Base-by-base conservation (phyloP, 2,797 vertebrate genomes). In the Enteromius fasciolatus region DNA sequence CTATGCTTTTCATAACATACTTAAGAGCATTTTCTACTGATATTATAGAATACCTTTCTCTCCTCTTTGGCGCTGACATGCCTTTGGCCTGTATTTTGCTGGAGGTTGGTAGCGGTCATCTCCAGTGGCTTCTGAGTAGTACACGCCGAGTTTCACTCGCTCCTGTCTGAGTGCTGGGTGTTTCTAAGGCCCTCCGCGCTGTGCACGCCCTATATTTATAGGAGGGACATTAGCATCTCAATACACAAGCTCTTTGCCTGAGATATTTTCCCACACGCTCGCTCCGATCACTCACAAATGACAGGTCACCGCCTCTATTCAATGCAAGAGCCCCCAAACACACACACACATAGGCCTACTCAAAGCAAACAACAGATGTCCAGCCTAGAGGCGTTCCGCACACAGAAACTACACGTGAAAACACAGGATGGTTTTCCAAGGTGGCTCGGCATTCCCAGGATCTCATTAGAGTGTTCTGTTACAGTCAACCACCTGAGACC, bases 301-400 rank as follows among this genome's bases (percentile, higher is more conserved):
- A 95, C 95, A 96, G 95, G 95, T 95, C 95, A 95, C 93, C 94
- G 93, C 93, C 93, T 94, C 94, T 93, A 95, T 95, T 96, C 93
- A 96, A 92, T 91, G 90, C 87, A 89, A 83, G 86, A 77, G 90
- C 90, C 89, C 76, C 89, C 91, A 91, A 92, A 91, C 87, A 90
- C 82, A 74, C 82, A 63, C 72, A 76, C 83, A 69, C 76, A 80
- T 52, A 85, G 89, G n/a, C 73, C 50, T 31, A 18, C 76, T 84
- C 33, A 84, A 67, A 83, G 90, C 89, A 88, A 91, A 92, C 93
- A 91, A 96, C 96, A 97, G 96, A 96, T 97, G 96, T 96, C 95
- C 93, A 90, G 93, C 93, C 93, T 95, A 92, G 87, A 92, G 94
- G 91, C 90, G 92, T 79, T 91, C 86, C 88, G 90, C 91, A 84